Conservation (phyloP, 2,113 vertebrate genomes). For the Petrocephalus microphthalmus region DNA sequence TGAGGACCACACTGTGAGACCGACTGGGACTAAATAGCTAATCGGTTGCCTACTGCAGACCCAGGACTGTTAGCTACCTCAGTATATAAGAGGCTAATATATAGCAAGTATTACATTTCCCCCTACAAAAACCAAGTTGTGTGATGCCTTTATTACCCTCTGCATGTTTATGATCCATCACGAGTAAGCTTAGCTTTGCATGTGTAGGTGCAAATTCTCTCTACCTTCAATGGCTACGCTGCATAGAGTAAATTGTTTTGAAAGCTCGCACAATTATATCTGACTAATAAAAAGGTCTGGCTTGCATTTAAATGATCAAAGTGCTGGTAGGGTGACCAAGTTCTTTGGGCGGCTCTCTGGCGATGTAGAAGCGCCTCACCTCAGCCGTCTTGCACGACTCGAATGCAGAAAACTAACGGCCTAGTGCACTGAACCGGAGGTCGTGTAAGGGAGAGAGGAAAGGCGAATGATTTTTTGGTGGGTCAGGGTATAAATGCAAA, state of each 20-base stretch:
- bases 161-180: background rate
- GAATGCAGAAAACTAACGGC: background rate
- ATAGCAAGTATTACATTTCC: background rate
- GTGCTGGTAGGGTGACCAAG: background rate
- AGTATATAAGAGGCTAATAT: constrained; percentile 6
- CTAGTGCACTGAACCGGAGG: background rate
- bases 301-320: background rate
- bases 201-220: background rate
- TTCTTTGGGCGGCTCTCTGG: background rate
- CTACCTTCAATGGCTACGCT: background rate
- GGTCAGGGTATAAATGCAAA: background rate
- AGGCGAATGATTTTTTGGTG: background rate
- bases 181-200: background rate
- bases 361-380: background rate
- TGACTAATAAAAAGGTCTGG: background rate
- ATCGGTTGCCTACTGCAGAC: background rate
- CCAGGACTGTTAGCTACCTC: background rate
- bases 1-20: constrained; percentile 3
- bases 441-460: background rate
- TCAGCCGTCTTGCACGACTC: background rate
- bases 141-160: background rate
- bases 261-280: background rate
- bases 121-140: background rate
- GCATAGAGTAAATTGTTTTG: constrained; percentile 17
- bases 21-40: background rate